Evolutionary conservation across 92 coral and sea anemone species (phyloP).

Genomic region (Palythoa caribaeorum): DNA sequence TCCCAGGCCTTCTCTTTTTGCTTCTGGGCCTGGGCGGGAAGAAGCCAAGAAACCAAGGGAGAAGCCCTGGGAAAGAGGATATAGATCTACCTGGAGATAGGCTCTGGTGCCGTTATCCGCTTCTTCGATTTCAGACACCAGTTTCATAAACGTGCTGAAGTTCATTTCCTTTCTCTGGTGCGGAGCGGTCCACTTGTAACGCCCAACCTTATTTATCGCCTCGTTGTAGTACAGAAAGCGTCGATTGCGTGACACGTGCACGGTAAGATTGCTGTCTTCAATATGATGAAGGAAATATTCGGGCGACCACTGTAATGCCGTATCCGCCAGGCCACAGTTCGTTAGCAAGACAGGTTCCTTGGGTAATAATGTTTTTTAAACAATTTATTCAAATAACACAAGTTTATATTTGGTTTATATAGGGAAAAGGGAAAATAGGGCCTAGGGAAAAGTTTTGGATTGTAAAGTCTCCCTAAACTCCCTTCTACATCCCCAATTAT

Average conservation of each 20-base stretch:
- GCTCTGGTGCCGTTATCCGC: conserved; percentile 58
- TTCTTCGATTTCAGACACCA: conserved; percentile 26
- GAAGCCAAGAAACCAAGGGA: too few species aligned
- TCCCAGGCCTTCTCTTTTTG: too few species aligned
- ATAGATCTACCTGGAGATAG: conserved; percentile 3
- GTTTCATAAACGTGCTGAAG: conserved; percentile 49
- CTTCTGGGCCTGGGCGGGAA: too few species aligned
- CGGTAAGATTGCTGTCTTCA: conserved; percentile 52
- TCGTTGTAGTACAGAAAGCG: conserved; percentile 62
- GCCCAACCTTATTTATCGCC: conserved; percentile 33
- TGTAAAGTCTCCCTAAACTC: too few species aligned
- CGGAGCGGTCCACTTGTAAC: conserved; percentile 63
- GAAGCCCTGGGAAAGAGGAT: too few species aligned
- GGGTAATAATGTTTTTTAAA: too few species aligned
- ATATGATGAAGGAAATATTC: conserved; percentile 61
- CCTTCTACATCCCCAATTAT: too few species aligned
- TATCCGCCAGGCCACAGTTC: conserved; percentile 66
- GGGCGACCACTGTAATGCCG: conserved; percentile 59
- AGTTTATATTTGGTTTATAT: too few species aligned
- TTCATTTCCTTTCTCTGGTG: conserved; percentile 51
- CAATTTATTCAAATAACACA: too few species aligned
- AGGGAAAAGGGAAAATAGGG: too few species aligned
- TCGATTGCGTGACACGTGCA: conserved; percentile 58
- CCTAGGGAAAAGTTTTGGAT: too few species aligned
- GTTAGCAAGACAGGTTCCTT: conserved; percentile 59